These are phyloP conservation scores for Acronicta alni DNA, from an alignment of 2,888 invertebrate genomes.

Conservation along the genomic window DNA sequence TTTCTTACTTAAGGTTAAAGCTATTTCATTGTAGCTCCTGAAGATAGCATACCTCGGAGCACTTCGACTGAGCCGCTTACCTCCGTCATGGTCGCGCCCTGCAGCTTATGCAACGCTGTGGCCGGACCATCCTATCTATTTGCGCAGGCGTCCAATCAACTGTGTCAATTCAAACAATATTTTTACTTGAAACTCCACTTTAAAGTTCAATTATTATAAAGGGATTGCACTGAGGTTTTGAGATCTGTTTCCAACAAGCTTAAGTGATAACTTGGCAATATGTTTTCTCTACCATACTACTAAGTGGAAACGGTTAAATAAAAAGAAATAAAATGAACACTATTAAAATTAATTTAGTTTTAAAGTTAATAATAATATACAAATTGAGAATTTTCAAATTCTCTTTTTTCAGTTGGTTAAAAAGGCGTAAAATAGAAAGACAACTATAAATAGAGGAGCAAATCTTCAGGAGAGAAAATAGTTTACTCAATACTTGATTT, in stretches of 20 bases:
- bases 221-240: conserved; percentile 8
- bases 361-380: too few relatives aligned
- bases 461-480: conserved; percentile 70
- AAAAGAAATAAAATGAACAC: too few relatives aligned
- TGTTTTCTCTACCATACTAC: too few relatives aligned
- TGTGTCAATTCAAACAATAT: conserved; percentile 59
- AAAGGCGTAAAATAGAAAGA: conserved; percentile 26
- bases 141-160: conserved; percentile 72
- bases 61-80: conserved; percentile 76
- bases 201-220: conserved; percentile 14
- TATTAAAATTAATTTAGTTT: too few relatives aligned
- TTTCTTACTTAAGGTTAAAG: conserved; percentile 33
- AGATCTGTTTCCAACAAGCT: too few relatives aligned
- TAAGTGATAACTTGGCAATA: too few relatives aligned
- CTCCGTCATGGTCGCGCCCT: conserved; percentile 63
- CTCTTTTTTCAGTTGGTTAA: conserved; percentile 42
- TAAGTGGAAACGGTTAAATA: too few relatives aligned
- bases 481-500: conserved; percentile 82
- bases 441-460: conserved; percentile 51
- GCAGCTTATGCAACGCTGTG: conserved; percentile 65
- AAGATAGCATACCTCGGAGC: conserved; percentile 49
- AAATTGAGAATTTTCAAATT: too few relatives aligned
- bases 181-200: conserved; percentile 49
- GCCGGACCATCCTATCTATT: conserved; percentile 75
- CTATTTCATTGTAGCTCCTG: conserved; percentile 50